Evolutionary conservation across 1,140 invertebrate genomes (phyloP), one percentile per base, ranked within the genome.

Genomic region (Charaxes varanes): DNA sequence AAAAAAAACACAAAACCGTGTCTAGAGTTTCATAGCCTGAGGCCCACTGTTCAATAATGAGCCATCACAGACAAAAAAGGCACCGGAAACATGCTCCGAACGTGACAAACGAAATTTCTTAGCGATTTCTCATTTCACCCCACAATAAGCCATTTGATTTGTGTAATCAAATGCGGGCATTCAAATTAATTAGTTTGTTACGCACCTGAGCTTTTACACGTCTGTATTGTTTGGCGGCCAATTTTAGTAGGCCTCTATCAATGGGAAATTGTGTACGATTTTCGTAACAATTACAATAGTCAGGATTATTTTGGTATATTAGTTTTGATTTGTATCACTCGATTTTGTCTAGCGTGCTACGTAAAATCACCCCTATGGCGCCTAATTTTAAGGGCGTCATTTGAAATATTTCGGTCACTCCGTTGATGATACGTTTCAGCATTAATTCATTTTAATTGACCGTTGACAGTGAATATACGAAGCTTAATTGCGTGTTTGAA

Each of bases 81-180:
- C 45, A 66, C 76, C 66, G 79, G 73, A 83, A 73, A 68, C 66
- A 64, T 53, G 62, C 38, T 47, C 53, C 36, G 48, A 77, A 80
- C 79, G 79, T 83, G 70, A 83, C 79, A 76, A 71, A 76, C 63
- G 48, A 69, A 73, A 80, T 80, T 83, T 83, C 79, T 83, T 82
- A 73, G 71, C 68, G 71, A 82, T 82, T 82, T 82, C 78, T 82
- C 78, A 80, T 79, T 78, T 62, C 62, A 70, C 71, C 78, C 78
- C 62, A 41, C 53, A 70, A 69, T 68, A 61, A 55, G 69, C 65
- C 66, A 74, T 83, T 83, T 80, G 79, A 83, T 83, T 80, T 73
- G 71, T 74, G 67, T 79, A 83, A 83, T 83, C 76, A 80, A 83
- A 83, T 78, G 76, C 72, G 76, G 72, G 72, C 70, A 70, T 81